phyloP scores from a whole-genome alignment of 1,140 invertebrate genomes.

The Limonius californicus region DNA sequence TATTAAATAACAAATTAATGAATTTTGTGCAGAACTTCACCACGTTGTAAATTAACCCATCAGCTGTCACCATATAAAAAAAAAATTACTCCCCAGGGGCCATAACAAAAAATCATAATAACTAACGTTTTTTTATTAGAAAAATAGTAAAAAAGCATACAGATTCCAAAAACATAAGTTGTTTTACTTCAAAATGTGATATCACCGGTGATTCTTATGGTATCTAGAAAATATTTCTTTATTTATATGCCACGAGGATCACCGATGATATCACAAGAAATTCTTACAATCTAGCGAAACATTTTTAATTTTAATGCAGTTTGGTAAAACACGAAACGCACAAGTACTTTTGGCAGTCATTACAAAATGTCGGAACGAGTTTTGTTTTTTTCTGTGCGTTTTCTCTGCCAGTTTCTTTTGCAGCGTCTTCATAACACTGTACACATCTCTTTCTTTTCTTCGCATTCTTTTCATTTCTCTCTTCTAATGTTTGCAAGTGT shows the following conservation, averaged over 20 bases:
- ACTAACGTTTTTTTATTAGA: not conserved
- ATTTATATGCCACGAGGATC: not conserved
- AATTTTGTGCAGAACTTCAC: no score
- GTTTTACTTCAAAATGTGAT: not conserved
- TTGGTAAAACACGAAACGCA: no score
- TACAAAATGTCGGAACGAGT: not conserved
- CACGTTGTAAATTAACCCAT: no score
- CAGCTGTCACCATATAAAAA: not conserved
- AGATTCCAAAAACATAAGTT: not conserved
- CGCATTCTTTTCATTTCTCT: not conserved
- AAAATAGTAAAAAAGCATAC: not conserved
- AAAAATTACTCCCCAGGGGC: not conserved
- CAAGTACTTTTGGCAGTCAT: not conserved
- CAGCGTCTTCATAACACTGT: no score
- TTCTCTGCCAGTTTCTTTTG: no score
- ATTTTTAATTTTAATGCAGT: no score
- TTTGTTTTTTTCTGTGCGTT: not conserved
- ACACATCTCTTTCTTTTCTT: not conserved
- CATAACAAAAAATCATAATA: no score
- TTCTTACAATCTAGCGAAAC: no score
- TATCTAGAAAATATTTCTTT: not conserved
- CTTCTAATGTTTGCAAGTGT: not conserved
- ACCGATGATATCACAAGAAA: not conserved
- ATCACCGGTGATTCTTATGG: no score
- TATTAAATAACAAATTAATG: no score